Evolutionary conservation across 2,888 invertebrate genomes (phyloP).

Genomic region (Drosophila antonietae): DNA sequence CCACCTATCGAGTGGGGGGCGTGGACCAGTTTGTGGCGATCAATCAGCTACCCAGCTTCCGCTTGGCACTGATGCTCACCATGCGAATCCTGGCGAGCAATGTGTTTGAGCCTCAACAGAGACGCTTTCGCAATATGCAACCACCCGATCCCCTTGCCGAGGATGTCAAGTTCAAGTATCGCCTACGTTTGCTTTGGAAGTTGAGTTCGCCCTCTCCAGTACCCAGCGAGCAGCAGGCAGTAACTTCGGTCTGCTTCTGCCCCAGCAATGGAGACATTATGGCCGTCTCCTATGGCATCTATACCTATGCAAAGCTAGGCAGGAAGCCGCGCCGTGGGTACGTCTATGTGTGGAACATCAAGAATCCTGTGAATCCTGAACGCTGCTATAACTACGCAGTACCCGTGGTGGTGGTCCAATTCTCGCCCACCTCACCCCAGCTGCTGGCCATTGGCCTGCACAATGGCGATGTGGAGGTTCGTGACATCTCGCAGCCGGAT

Average conservation of each 20-base stretch:
- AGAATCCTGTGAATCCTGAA: constrained; percentile 92
- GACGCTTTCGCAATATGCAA: constrained; percentile 88
- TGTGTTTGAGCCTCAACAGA: constrained; percentile 88
- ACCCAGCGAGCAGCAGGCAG: constrained; percentile 85
- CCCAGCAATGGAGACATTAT: constrained; percentile 89
- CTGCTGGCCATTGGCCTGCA: constrained; percentile 91
- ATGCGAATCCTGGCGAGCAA: constrained; percentile 91
- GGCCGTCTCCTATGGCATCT: constrained; percentile 91
- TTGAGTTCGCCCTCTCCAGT: constrained; percentile 76
- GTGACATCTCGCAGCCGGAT: constrained; percentile 88
- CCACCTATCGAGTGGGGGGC: constrained; percentile 81
- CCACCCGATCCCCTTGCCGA: constrained; percentile 87
- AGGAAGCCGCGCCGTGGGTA: constrained; percentile 86
- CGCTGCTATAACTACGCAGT: constrained; percentile 87
- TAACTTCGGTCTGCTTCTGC: constrained; percentile 89
- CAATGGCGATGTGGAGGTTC: constrained; percentile 89
- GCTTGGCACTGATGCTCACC: constrained; percentile 88
- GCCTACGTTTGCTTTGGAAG: constrained; percentile 89
- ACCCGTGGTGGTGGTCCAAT: constrained; percentile 89
- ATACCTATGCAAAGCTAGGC: constrained; percentile 84
- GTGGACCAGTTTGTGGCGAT: constrained; percentile 76
- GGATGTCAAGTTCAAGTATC: constrained; percentile 88
- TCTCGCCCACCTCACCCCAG: constrained; percentile 89
- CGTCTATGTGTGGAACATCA: constrained; percentile 91
- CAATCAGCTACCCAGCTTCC: constrained; percentile 84